These are phyloP conservation scores for Psittacula derbiana DNA, from an alignment of 2,797 vertebrate species.

Conservation along the genomic window DNA sequence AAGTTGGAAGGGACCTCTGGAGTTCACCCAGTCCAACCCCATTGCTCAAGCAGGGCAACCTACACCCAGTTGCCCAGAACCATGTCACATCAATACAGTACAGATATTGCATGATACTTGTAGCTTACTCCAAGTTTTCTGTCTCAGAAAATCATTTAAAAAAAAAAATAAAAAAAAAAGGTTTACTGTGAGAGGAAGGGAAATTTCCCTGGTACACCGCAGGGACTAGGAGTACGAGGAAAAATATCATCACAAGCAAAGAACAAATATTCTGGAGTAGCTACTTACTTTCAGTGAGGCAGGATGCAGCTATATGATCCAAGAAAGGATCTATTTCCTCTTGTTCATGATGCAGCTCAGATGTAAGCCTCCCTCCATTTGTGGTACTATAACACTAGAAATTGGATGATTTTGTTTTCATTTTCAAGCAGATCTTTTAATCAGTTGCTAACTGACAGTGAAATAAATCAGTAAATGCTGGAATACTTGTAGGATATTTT, in stretches of 20 bases:
- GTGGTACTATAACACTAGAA: neutral
- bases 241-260: neutral
- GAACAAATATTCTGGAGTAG: neutral
- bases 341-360: neutral
- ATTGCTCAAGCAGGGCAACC: neutral
- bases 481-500: neutral
- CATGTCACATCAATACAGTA: neutral
- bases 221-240: neutral
- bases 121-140: neutral
- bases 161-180: neutral
- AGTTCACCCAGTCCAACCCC: neutral
- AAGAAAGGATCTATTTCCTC: neutral
- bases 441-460: neutral
- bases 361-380: neutral
- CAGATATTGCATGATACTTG: neutral
- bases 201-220: neutral
- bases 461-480: neutral
- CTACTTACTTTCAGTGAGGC: neutral
- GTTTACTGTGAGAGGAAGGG: neutral
- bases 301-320: neutral
- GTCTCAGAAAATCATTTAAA: neutral
- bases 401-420: neutral
- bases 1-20: neutral
- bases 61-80: neutral
- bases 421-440: neutral